A percentile compares a stretch with the other conserved stretches of the same genome.
phyloP scores from a whole-genome alignment of 2,888 invertebrate genomes.

The Rhorus exstirpatorius region DNA sequence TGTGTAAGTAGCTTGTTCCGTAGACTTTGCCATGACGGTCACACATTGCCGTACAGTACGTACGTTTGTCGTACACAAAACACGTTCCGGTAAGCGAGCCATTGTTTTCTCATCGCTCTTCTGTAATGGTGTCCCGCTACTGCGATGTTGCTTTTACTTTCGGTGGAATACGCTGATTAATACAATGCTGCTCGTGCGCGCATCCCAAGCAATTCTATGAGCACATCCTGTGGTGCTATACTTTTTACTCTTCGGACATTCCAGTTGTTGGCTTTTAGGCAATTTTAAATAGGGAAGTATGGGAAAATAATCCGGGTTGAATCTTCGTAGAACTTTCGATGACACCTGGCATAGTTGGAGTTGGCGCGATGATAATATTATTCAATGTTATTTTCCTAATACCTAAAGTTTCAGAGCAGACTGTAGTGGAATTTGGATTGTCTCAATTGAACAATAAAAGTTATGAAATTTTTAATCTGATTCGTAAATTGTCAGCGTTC shows the following conservation, averaged over 20 bases:
- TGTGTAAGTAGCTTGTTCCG: no score
- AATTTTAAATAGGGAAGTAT: neutral
- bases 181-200: slow-evolving; percentile 20
- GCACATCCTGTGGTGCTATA: slow-evolving; percentile 25
- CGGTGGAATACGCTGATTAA: slow-evolving; percentile 45
- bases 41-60: slow-evolving; percentile 39
- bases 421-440: no score
- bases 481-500: no score
- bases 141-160: slow-evolving; percentile 16
- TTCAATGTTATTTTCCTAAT: no score
- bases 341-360: no score
- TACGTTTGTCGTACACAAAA: slow-evolving; percentile 47
- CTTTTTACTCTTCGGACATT: neutral
- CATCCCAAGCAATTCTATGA: slow-evolving; percentile 1
- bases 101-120: slow-evolving; percentile 48
- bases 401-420: no score
- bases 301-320: neutral
- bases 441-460: no score
- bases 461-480: no score
- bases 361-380: no score
- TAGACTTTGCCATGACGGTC: slow-evolving; percentile 49
- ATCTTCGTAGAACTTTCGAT: neutral
- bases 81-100: slow-evolving; percentile 53
- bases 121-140: slow-evolving; percentile 15
- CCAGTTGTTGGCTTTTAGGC: neutral